A percentile compares a stretch with the other conserved stretches of the same genome.
Evolutionary conservation across 2,888 invertebrate genomes (phyloP).

Genomic region (Sinotaia quadrata): DNA sequence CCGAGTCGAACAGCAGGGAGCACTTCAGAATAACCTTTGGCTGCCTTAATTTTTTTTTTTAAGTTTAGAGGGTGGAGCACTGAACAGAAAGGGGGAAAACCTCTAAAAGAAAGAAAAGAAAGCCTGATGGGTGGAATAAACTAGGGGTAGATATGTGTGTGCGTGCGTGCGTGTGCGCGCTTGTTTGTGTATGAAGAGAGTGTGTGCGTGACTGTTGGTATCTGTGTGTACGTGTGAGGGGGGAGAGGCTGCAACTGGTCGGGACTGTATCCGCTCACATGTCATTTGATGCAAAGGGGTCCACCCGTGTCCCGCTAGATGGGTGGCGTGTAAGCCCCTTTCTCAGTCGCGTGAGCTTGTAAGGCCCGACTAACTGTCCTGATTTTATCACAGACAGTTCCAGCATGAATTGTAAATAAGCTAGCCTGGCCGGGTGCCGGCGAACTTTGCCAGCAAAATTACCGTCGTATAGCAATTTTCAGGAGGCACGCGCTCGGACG

Average conservation of each 20-base stretch:
- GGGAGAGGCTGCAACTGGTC: neutral
- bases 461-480: conserved; percentile 52
- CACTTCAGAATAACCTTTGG: conserved; percentile 26
- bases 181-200: neutral
- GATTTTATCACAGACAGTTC: conserved; percentile 45
- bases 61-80: neutral
- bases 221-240: no score
- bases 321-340: conserved; percentile 3
- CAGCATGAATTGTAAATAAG: conserved; percentile 51
- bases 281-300: neutral
- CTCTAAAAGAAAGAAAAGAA: neutral
- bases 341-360: conserved; percentile 12
- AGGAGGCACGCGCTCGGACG: conserved; percentile 45
- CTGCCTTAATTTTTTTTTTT: no score
- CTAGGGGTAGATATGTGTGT: neutral
- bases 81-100: neutral
- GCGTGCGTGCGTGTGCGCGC: neutral
- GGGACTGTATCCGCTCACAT: neutral
- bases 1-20: conserved; percentile 24
- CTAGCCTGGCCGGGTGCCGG: conserved; percentile 45
- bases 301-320: neutral
- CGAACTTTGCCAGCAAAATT: conserved; percentile 47
- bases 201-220: neutral
- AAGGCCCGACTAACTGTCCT: conserved; percentile 29
- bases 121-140: neutral